Evolutionary conservation across 2,888 invertebrate genomes (phyloP).

Genomic region (Phrixothrix hirtus): DNA sequence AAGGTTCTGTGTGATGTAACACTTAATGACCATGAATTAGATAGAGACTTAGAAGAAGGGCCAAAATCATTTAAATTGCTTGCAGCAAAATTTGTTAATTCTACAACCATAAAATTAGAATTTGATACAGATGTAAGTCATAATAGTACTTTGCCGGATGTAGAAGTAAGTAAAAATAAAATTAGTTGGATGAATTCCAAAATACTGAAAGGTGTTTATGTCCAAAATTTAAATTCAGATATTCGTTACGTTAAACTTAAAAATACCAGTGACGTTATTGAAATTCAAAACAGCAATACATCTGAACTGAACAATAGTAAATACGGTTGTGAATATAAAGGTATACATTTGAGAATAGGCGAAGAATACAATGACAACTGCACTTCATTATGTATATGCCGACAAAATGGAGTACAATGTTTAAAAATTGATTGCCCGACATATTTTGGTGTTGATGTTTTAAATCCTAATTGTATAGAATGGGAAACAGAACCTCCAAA

Average conservation of each 20-base stretch:
- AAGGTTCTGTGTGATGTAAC: slow-evolving; percentile 85
- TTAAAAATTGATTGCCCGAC: slow-evolving; percentile 81
- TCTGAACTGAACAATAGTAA: neutral
- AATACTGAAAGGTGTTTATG: slow-evolving; percentile 46
- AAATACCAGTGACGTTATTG: slow-evolving; percentile 47
- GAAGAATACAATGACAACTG: slow-evolving; percentile 85
- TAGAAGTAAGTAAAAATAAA: slow-evolving; percentile 56
- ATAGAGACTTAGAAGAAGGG: slow-evolving; percentile 44
- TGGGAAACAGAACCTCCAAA: slow-evolving; percentile 83
- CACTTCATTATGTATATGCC: slow-evolving; percentile 76
- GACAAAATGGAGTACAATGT: slow-evolving; percentile 72
- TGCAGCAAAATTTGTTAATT: slow-evolving; percentile 52
- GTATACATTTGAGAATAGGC: slow-evolving; percentile 54
- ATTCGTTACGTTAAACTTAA: slow-evolving; percentile 50
- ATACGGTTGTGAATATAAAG: slow-evolving; percentile 49
- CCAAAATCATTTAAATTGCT: slow-evolving; percentile 44
- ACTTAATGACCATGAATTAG: slow-evolving; percentile 69
- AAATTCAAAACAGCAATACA: slow-evolving; percentile 36
- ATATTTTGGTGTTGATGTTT: slow-evolving; percentile 80
- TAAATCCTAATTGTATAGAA: slow-evolving; percentile 80
- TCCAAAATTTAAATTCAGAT: slow-evolving; percentile 40
- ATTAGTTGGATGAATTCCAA: slow-evolving; percentile 56
- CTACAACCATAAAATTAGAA: slow-evolving; percentile 52
- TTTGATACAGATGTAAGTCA: slow-evolving; percentile 51
- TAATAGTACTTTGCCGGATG: slow-evolving; percentile 45